Evolutionary conservation across 2,113 vertebrate genomes (phyloP).

Genomic region (Melanocharis versteri): DNA sequence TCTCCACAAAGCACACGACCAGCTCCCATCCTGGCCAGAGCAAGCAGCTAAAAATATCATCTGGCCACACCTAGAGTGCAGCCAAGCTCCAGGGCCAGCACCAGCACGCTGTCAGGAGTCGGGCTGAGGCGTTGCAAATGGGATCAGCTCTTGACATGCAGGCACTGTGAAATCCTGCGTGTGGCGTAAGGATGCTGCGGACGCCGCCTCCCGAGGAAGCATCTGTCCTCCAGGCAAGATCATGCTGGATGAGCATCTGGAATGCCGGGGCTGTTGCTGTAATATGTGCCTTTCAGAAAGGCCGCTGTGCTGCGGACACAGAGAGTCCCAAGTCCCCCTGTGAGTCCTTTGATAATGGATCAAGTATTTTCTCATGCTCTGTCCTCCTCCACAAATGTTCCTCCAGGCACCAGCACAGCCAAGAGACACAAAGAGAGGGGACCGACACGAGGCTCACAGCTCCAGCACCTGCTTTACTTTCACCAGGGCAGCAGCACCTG

Average conservation of each 20-base stretch:
- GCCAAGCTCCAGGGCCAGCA: neutral
- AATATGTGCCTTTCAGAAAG: neutral
- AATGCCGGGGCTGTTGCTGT: neutral
- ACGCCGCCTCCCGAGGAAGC: neutral
- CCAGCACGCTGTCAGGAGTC: neutral
- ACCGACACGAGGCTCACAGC: neutral
- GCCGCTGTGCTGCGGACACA: neutral
- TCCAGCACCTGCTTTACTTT: neutral
- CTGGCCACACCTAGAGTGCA: rapidly evolving
- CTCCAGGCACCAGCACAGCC: neutral
- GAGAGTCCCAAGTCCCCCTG: neutral
- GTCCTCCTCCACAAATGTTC: neutral
- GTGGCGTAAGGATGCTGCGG: rapidly evolving
- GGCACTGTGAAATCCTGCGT: neutral
- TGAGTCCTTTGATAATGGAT: neutral
- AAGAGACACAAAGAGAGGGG: neutral
- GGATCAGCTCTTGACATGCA: neutral
- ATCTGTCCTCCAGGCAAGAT: neutral
- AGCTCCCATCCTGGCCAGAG: neutral
- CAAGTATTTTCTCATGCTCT: neutral
- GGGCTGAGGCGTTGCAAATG: rapidly evolving
- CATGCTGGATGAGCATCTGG: neutral
- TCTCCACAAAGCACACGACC: neutral
- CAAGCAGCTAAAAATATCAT: neutral
- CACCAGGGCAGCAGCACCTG: neutral